A percentile compares a stretch with the other conserved stretches of the same genome.
phyloP scores from a whole-genome alignment of 2,797 vertebrate genomes.

The Bradypus variegatus region DNA sequence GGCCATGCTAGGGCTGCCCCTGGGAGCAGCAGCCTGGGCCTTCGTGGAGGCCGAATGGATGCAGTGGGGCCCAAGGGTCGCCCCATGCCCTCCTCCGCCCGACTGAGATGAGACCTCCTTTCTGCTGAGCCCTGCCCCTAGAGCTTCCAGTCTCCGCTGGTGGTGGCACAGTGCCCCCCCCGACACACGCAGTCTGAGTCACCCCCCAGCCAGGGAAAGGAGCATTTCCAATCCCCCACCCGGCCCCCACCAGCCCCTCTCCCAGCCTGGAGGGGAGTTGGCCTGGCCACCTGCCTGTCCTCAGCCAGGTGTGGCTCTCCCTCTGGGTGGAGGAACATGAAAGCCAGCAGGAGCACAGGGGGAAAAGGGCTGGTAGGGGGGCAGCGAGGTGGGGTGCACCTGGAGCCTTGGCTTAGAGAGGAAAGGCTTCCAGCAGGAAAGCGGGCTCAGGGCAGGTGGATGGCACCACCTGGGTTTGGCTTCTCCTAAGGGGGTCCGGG shows the following conservation, averaged over 20 bases:
- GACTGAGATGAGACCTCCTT: background rate
- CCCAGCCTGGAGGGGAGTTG: conserved; percentile 1
- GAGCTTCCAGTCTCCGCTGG: background rate
- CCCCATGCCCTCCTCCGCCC: fast-evolving
- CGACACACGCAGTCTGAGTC: background rate
- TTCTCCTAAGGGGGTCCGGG: background rate
- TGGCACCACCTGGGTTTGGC: background rate
- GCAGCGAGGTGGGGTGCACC: conserved; percentile 25
- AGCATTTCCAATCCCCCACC: background rate
- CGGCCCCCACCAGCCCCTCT: background rate
- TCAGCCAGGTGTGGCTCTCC: background rate
- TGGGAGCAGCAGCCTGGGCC: no score
- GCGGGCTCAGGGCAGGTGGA: background rate
- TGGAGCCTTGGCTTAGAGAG: background rate
- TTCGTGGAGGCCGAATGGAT: background rate
- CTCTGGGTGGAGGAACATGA: conserved; percentile 44
- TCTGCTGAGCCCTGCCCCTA: background rate
- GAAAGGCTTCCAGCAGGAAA: background rate
- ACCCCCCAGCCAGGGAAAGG: background rate
- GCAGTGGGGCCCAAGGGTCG: background rate
- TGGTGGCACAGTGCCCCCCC: no score
- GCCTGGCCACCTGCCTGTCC: conserved; percentile 49
- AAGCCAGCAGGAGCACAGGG: conserved; percentile 41
- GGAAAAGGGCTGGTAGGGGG: conserved; percentile 5
- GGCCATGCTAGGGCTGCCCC: background rate